Evolutionary conservation across 2,888 invertebrate species (phyloP).

Genomic region (Trachelus tabidus): DNA sequence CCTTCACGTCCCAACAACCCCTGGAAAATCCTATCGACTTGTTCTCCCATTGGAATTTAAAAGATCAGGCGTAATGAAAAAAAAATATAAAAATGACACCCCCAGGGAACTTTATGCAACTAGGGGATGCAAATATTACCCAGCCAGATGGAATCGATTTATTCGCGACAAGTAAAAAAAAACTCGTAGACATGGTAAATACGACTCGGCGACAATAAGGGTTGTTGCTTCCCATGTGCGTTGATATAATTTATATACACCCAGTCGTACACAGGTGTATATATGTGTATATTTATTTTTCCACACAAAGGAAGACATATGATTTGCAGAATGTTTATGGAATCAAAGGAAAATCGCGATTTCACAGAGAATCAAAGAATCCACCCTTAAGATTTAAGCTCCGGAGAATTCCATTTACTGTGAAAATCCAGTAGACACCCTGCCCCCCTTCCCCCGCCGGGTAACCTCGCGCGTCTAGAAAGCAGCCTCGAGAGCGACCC

Average conservation of each 20-base stretch:
- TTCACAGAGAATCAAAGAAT: neutral
- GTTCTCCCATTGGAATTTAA: neutral
- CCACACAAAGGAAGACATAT: neutral
- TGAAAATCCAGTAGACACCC: neutral
- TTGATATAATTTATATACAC: neutral
- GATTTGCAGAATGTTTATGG: neutral
- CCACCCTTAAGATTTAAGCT: neutral
- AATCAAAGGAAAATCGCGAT: neutral
- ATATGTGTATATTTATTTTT: too few species aligned
- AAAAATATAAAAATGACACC: neutral
- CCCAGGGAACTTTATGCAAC: neutral
- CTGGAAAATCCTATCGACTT: neutral
- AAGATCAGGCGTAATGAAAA: neutral
- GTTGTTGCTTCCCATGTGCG: neutral
- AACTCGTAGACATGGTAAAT: neutral
- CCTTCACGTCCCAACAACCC: too few species aligned
- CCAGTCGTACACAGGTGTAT: neutral
- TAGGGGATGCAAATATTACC: neutral
- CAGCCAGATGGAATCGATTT: neutral
- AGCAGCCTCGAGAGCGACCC: neutral
- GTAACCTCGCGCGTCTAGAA: neutral
- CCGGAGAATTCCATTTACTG: neutral
- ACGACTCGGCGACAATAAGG: neutral
- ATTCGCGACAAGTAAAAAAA: neutral
- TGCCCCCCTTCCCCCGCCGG: too few species aligned